phyloP scores from a whole-genome alignment of 2,888 invertebrate genomes.

The Pachycephus smyrnensis region DNA sequence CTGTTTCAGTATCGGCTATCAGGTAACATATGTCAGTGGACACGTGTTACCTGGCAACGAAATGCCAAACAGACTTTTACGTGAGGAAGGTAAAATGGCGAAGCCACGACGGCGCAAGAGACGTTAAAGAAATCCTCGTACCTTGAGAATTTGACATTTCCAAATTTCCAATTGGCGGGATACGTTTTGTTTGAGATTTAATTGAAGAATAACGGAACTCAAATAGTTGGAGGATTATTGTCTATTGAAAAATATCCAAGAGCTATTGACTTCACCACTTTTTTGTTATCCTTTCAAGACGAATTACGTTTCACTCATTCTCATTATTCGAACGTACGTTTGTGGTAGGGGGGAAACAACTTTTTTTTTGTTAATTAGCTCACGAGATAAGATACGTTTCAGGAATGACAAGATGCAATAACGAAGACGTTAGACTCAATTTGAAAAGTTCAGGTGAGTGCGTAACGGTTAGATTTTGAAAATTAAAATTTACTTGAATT shows the following conservation, averaged over 20 bases:
- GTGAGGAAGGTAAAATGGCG: background rate
- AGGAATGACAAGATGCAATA: constrained; percentile 35
- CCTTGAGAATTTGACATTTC: background rate
- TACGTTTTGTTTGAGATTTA: background rate
- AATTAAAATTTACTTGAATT: constrained; percentile 1
- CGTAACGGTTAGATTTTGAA: constrained; percentile 5
- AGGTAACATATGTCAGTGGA: background rate
- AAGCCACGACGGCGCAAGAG: background rate
- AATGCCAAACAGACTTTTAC: constrained; percentile 9
- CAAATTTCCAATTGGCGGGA: background rate
- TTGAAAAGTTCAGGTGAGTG: constrained; percentile 47
- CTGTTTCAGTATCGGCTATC: background rate
- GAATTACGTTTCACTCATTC: background rate
- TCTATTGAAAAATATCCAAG: background rate
- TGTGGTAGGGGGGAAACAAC: background rate
- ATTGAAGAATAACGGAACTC: background rate
- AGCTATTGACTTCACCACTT: background rate
- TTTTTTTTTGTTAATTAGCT: background rate
- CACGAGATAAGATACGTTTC: constrained; percentile 6
- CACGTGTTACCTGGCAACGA: constrained; percentile 28
- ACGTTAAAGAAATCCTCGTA: background rate
- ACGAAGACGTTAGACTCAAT: constrained; percentile 22
- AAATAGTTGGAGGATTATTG: background rate
- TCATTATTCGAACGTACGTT: background rate
- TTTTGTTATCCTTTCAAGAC: background rate